Percentiles rank a stretch among this genome's conserved stretches.
Conservation (phyloP, 2,113 vertebrate genomes). For the Glaucomys volans region DNA sequence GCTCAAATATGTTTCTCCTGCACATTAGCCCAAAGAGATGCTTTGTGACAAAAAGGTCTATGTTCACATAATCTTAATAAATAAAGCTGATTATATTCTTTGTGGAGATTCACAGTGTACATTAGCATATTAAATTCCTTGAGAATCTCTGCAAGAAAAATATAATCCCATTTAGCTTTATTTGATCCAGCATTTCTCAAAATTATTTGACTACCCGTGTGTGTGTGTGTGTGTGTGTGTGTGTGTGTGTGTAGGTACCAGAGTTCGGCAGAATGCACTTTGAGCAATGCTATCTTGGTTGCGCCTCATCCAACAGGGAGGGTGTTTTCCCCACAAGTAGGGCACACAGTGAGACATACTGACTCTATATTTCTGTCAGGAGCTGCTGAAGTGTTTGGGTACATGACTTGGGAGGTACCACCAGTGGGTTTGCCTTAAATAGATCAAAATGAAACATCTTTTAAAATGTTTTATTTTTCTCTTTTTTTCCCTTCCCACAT, state of each 20-base stretch:
- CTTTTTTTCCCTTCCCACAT: too few relatives aligned
- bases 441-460: neutral
- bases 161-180: neutral
- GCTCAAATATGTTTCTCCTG: neutral
- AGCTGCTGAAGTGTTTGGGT: neutral
- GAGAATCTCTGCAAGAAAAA: neutral
- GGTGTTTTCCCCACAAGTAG: neutral
- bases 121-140: conserved; percentile 12
- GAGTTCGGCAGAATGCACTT: neutral
- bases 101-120: neutral
- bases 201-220: neutral
- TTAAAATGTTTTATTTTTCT: neutral
- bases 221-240: neutral
- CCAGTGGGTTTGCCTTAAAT: neutral
- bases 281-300: neutral
- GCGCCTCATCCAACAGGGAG: neutral
- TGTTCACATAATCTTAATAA: neutral
- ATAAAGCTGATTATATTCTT: neutral
- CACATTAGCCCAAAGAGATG: neutral
- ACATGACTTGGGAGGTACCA: neutral
- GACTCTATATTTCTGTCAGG: neutral
- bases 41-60: neutral
- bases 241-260: neutral
- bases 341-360: neutral
- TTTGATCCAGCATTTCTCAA: neutral